Percentiles rank a stretch among this genome's conserved stretches.
These are phyloP conservation scores for Lophotis ruficrista DNA, from an alignment of 2,113 vertebrate genomes.

Conservation along the genomic window DNA sequence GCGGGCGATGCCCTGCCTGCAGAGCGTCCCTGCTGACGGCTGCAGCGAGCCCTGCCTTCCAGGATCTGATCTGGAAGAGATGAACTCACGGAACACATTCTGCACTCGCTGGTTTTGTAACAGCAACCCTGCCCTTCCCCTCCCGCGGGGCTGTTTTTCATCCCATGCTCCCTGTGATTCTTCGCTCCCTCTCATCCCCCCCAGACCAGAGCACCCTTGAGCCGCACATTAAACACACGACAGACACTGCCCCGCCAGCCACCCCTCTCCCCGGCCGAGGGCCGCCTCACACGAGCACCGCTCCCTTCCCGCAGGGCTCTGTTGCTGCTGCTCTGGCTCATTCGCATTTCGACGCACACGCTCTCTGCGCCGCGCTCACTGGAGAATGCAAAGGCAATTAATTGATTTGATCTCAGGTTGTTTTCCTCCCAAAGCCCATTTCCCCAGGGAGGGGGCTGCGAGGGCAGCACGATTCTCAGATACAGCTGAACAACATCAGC, in stretches of 20 bases:
- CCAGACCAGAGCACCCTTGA: neutral
- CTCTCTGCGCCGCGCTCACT: neutral
- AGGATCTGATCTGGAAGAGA: neutral
- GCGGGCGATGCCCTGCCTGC: too few relatives aligned
- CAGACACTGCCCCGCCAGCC: neutral
- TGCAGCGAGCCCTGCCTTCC: too few relatives aligned
- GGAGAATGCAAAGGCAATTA: constrained; percentile 24
- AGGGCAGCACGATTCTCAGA: neutral
- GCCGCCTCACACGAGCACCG: neutral
- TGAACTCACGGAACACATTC: neutral
- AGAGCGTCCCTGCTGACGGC: too few relatives aligned
- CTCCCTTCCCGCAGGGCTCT: neutral
- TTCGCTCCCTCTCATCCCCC: neutral
- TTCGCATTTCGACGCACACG: accelerated
- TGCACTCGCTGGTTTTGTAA: neutral
- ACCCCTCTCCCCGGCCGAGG: neutral
- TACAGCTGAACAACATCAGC: neutral
- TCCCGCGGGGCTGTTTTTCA: neutral
- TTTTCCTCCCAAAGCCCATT: neutral
- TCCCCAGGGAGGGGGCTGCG: neutral
- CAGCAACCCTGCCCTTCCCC: neutral
- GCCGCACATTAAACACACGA: accelerated
- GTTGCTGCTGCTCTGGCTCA: neutral
- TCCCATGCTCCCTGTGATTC: neutral
- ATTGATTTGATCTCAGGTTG: constrained; percentile 44